phyloP scores from a whole-genome alignment of 2,797 vertebrate species.

The Melanotaenia nigrans region DNA sequence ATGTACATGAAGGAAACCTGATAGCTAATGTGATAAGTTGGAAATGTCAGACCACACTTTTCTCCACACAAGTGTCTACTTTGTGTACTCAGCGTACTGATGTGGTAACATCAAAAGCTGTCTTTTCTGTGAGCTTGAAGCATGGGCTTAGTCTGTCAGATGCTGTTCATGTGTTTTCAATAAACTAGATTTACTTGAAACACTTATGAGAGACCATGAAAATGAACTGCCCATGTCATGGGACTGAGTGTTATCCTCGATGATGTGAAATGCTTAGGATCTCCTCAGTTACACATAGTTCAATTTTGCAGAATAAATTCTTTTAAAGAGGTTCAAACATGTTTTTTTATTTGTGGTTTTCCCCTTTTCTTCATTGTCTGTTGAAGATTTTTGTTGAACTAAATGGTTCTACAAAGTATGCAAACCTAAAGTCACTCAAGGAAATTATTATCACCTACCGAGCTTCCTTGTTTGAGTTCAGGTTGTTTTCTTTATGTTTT shows the following conservation, averaged over 20 bases:
- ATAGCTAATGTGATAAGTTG: constrained; percentile 66
- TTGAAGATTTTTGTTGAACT: neutral
- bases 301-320: neutral
- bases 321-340: neutral
- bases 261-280: neutral
- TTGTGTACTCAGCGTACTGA: constrained; percentile 45
- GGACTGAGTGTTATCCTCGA: neutral
- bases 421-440: neutral
- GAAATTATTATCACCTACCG: neutral
- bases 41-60: constrained; percentile 64
- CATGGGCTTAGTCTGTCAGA: constrained; percentile 14
- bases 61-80: constrained; percentile 48
- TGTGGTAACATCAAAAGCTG: constrained; percentile 61
- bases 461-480: neutral
- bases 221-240: constrained; percentile 28
- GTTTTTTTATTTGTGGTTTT: neutral
- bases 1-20: constrained; percentile 55
- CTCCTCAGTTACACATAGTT: neutral
- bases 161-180: constrained; percentile 66
- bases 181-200: constrained; percentile 56
- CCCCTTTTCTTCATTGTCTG: neutral
- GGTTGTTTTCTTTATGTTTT: neutral
- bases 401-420: neutral
- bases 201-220: constrained; percentile 26
- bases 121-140: constrained; percentile 45